Conservation (phyloP, 2,888 invertebrate genomes). For the Neria commutata region DNA sequence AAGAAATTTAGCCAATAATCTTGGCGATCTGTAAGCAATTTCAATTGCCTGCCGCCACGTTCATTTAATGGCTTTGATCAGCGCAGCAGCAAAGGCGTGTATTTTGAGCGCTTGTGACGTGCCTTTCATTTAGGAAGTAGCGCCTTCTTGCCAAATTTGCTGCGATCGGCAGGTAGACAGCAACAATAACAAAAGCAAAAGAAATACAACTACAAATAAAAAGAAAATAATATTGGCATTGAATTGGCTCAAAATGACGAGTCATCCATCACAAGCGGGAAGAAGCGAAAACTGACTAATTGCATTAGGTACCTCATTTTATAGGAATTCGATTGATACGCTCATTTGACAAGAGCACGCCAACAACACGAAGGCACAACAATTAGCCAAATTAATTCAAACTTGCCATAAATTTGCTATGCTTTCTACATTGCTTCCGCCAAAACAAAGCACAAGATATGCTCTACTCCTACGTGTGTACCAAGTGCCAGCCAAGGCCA, state of each 20-base stretch:
- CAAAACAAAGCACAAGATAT: neutral
- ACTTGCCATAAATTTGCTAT: neutral
- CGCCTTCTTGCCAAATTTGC: neutral
- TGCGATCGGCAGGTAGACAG: neutral
- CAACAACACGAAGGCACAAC: neutral
- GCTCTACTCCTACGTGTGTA: neutral
- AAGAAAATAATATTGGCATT: slow-evolving; percentile 20
- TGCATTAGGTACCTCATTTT: neutral
- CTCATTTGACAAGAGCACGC: neutral
- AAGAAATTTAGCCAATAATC: too few species aligned
- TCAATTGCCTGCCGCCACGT: too few species aligned
- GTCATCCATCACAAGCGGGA: slow-evolving; percentile 18
- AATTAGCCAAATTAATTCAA: too few species aligned
- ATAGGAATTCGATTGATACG: neutral
- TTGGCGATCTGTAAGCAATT: too few species aligned
- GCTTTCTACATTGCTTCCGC: neutral
- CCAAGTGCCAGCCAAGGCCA: neutral
- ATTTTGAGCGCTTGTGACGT: slow-evolving; percentile 17
- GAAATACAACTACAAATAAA: neutral
- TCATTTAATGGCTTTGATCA: too few species aligned
- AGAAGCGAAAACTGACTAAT: neutral
- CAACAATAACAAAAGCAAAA: slow-evolving; percentile 2
- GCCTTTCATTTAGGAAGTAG: slow-evolving; percentile 10
- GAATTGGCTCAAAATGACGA: slow-evolving; percentile 23
- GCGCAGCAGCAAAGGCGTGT: neutral